Evolutionary conservation across 2,888 invertebrate genomes (phyloP), one percentile per base, ranked within the genome.

Genomic region (Cotesia congregata): DNA sequence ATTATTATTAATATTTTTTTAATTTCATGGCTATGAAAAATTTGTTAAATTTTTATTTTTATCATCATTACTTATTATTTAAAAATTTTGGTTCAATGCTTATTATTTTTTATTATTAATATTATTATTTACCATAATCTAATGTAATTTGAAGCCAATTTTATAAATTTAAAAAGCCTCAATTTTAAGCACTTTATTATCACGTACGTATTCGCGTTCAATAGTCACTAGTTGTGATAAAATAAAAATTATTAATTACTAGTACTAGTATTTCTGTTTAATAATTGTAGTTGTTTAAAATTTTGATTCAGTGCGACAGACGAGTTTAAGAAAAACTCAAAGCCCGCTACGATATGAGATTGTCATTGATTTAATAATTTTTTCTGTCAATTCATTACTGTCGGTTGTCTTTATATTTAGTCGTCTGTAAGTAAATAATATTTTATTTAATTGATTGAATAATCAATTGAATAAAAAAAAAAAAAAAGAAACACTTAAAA

Each of bases 281-380:
- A 7, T 50, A 50, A 30, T 3, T 30, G 30, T 65, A 62, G 71
- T 50, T 12, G 64, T 50, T 72, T 75, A 41, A 12, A 78, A 70
- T 79, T 77, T 74, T 68, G 64, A 76, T 79, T 77, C 65, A 76
- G 77, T 74, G 77, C 77, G 76, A 74, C 71, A 60, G 75, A 77
- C 75, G 77, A 76, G 71, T 68, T 72, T 40, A 20, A 41, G 50
- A 61, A 12, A 41, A 50, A 50, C 70, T 62, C 75, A 20, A 75
- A 64, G 69, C 72, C 60, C 39, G 72, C 72, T 73, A 62, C 59
- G 30, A 76, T 41, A 20, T 72, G 72, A 76, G 76, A 76, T 76
- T 76, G 76, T 76, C 76, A 68, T 50, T 76, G 65, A 64, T 30
- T 67, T 67, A 64, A 5, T 41, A 62, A 62, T 72, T 65, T 65